Base-by-base conservation (phyloP, 37 sponge, comb jelly and placozoan genomes). In the Agelas oroides region DNA sequence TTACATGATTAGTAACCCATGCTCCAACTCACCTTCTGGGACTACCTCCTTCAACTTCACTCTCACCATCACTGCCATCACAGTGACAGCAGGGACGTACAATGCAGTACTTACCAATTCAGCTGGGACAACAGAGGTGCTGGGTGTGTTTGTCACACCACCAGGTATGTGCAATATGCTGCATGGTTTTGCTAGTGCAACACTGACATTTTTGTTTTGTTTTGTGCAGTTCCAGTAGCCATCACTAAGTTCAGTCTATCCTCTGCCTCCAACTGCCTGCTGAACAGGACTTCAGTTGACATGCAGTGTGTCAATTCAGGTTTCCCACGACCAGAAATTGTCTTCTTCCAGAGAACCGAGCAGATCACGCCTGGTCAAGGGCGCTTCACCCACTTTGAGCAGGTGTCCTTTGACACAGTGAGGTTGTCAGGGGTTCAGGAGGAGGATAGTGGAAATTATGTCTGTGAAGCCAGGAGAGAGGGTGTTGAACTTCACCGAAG, bases 271-370 rank as follows among this genome's bases (percentile, higher is more conserved):
- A 17, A 60, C 13, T 81, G 82, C 63, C 53, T 88, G 19, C 41
- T 82, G 23, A 16, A n/a, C 23, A 62, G 63, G 0, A 66, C 28
- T 8, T 41, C 36, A 35, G 76, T 68, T 1, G 81, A 54, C 28
- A 25, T 88, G 70, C 65, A 41, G 16, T 88, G 88, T 82, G n/a
- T 40, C 15, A 35, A 31, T 27, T n/a, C 53, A 55, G 88, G 88
- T 19, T 80, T 75, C 70, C 82, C 82, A 24, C 59, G 77, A 33
- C 70, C 82, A 39, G 11, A 2, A 31, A 60, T 88, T 3, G 54
- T 25, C 15, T 88, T 81, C 35, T 5, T 17, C 5, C 0, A 0
- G 5, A 62, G 53, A 12, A 11, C 16, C 1, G 30, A 52, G 5
- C 11, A 20, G 23, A 53, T 75, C 57, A 70, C 35, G 35, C 70